A percentile compares a stretch with the other conserved stretches of the same genome.
phyloP scores from a whole-genome alignment of 1,140 invertebrate species.

The Dendrolimus kikuchii region DNA sequence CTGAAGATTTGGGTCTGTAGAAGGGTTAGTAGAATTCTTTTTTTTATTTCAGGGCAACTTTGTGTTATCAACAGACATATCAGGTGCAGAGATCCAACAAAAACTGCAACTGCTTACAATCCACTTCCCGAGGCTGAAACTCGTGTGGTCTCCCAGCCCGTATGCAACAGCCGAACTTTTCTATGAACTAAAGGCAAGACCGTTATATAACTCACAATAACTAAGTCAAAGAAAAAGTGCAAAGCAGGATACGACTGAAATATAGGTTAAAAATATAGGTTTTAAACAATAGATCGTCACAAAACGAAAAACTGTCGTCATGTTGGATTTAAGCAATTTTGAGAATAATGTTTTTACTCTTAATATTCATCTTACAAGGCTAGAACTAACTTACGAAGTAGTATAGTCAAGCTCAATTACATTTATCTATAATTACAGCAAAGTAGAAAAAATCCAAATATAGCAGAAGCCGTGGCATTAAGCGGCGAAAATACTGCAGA shows the following conservation, averaged over 20 bases:
- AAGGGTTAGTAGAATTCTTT: neutral
- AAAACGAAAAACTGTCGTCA: no score
- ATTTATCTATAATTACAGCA: constrained; percentile 65
- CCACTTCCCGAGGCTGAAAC: constrained; percentile 92
- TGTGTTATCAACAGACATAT: constrained; percentile 83
- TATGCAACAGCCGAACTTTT: constrained; percentile 96
- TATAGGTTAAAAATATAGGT: no score
- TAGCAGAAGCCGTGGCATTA: constrained; percentile 77
- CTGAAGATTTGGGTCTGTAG: neutral
- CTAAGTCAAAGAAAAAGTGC: no score
- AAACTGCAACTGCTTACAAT: constrained; percentile 93
- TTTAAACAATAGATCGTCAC: no score
- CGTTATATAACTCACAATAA: neutral
- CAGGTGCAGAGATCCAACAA: constrained; percentile 83
- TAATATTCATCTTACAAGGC: no score
- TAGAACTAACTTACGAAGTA: no score
- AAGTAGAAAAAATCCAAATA: constrained; percentile 85
- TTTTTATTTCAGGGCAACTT: constrained; percentile 77
- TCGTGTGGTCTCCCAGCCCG: constrained; percentile 97
- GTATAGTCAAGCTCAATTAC: no score
- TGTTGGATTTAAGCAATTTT: no score
- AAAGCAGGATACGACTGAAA: no score
- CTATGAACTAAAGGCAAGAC: constrained; percentile 83
- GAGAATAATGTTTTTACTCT: no score
- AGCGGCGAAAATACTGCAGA: constrained; percentile 77